Evolutionary conservation across 2,113 vertebrate species (phyloP).

Genomic region (Megaptera novaeangliae): DNA sequence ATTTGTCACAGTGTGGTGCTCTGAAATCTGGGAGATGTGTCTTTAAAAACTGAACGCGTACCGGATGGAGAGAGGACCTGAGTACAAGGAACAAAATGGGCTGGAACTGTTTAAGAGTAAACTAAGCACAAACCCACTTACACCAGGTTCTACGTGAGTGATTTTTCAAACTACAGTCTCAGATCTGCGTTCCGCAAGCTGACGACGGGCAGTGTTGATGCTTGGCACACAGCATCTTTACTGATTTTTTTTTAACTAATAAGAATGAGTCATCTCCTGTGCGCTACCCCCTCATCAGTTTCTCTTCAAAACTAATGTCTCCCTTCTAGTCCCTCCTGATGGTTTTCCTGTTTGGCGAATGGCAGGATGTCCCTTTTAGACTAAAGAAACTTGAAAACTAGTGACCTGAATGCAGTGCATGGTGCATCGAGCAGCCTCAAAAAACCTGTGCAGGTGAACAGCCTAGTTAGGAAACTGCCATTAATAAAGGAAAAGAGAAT

Average conservation of each 20-base stretch:
- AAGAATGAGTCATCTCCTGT: background rate
- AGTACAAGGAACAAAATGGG: background rate
- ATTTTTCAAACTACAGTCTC: background rate
- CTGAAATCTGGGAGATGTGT: background rate
- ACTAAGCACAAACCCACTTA: rapidly evolving
- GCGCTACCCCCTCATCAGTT: background rate
- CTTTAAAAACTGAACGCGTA: background rate
- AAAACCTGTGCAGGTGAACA: rapidly evolving
- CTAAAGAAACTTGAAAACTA: background rate
- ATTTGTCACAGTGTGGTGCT: background rate
- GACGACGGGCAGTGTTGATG: background rate
- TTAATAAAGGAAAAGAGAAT: background rate
- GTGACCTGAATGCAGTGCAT: background rate
- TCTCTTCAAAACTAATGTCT: background rate
- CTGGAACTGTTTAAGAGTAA: background rate
- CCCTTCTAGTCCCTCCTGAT: background rate
- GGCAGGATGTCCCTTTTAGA: no score
- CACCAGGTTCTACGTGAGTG: background rate
- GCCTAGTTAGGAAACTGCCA: background rate
- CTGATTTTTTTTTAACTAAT: background rate
- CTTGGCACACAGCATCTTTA: background rate
- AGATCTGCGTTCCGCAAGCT: background rate
- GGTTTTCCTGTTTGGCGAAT: background rate
- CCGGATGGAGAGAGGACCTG: background rate
- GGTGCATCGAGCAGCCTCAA: rapidly evolving